phyloP scores from a whole-genome alignment of 2,888 invertebrate species.

The Bembecia ichneumoniformis region DNA sequence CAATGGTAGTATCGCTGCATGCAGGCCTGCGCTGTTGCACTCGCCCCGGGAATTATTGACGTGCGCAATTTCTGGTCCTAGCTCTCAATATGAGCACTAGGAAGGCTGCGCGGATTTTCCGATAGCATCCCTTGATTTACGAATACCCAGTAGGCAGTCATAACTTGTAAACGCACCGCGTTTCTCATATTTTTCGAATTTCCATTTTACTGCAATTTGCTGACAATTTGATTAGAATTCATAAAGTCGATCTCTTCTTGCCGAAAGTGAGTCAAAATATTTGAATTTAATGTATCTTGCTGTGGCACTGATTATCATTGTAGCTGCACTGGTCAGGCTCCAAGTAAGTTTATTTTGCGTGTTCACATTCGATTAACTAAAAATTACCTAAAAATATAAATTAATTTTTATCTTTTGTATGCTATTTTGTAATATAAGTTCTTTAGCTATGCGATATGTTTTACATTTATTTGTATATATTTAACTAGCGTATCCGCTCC shows the following conservation, averaged over 20 bases:
- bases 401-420: too few species aligned
- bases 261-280: background rate
- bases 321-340: slow-evolving; percentile 4
- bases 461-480: too few species aligned
- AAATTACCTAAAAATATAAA: too few species aligned
- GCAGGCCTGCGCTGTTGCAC: slow-evolving; percentile 2
- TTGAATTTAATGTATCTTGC: slow-evolving; percentile 4
- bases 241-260: background rate
- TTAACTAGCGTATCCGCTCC: too few species aligned
- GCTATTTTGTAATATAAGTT: too few species aligned
- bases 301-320: slow-evolving; percentile 5
- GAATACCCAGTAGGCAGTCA: background rate
- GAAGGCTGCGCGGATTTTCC: background rate
- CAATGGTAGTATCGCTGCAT: background rate
- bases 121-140: background rate
- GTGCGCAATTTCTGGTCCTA: background rate
- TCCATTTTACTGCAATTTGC: background rate
- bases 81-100: background rate
- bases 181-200: too few species aligned
- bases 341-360: background rate
- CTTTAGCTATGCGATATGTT: too few species aligned
- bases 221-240: background rate
- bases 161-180: too few species aligned
- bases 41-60: slow-evolving; percentile 1
- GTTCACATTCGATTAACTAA: too few species aligned